Conservation (phyloP, 2,888 invertebrate genomes). For the Epirrhoe alternata region DNA sequence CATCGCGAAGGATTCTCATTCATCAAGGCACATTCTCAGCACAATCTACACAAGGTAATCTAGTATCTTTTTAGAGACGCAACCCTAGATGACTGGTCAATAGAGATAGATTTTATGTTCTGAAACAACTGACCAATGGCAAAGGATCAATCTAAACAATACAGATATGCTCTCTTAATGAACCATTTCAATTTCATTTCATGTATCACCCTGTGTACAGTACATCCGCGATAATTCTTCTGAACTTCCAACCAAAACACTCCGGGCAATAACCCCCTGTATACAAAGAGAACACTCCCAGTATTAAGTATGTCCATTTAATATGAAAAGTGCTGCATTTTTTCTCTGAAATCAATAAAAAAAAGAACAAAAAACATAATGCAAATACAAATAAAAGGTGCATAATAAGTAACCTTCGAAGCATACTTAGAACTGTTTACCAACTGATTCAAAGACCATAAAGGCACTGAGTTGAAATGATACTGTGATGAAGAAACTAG, state of each 20-base stretch:
- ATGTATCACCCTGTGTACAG: constrained; percentile 20
- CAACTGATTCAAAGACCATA: too few relatives aligned
- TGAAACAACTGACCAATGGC: neutral
- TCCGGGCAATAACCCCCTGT: constrained; percentile 40
- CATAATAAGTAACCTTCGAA: too few relatives aligned
- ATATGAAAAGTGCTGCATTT: neutral
- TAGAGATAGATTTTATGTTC: neutral
- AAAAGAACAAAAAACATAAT: too few relatives aligned
- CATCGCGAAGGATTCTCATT: too few relatives aligned
- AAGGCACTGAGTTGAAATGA: too few relatives aligned
- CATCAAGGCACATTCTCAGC: too few relatives aligned
- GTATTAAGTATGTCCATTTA: constrained; percentile 22
- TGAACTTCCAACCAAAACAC: constrained; percentile 28
- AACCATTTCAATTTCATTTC: constrained; percentile 3
- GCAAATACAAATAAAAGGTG: too few relatives aligned
- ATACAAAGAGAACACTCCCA: constrained; percentile 43
- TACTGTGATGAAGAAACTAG: too few relatives aligned
- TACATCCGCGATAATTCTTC: constrained; percentile 19
- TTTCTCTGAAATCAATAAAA: neutral
- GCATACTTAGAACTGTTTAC: too few relatives aligned
- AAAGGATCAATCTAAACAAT: neutral
- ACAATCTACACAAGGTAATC: too few relatives aligned
- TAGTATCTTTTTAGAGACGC: too few relatives aligned
- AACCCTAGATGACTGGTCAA: neutral
- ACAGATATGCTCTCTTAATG: neutral